Percentiles rank a stretch among this genome's conserved stretches.
phyloP scores from a whole-genome alignment of 1,140 invertebrate species.

The Heterodera schachtii region DNA sequence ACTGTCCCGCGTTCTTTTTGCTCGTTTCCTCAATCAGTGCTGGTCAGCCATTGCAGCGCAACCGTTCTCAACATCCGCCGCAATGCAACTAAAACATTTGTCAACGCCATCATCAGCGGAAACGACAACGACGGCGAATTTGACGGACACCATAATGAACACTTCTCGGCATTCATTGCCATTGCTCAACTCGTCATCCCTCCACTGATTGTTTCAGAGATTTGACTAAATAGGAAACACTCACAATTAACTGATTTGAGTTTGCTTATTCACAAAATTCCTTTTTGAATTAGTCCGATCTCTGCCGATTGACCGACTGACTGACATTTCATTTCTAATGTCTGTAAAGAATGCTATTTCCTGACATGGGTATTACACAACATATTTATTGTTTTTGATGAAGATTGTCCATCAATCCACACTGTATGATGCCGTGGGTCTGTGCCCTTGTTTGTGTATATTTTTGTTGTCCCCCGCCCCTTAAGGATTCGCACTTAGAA shows the following conservation, averaged over 20 bases:
- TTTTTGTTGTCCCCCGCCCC: neutral
- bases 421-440: no score
- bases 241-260: no score
- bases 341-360: neutral
- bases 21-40: neutral
- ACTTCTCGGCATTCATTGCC: conserved; percentile 4
- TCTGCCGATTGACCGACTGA: neutral
- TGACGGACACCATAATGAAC: neutral
- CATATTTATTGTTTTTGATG: no score
- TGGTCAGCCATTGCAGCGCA: neutral
- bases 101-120: no score
- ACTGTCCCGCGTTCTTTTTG: conserved; percentile 1
- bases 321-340: neutral
- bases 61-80: no score
- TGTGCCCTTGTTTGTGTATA: neutral
- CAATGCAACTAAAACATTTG: no score
- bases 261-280: no score
- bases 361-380: no score
- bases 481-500: no score
- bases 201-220: neutral
- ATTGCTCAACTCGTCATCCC: neutral
- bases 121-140: neutral
- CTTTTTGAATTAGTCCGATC: neutral
- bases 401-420: no score
- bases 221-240: neutral